These are phyloP conservation scores for Alosa sapidissima DNA, from an alignment of 2,797 vertebrate species.

Conservation along the genomic window DNA sequence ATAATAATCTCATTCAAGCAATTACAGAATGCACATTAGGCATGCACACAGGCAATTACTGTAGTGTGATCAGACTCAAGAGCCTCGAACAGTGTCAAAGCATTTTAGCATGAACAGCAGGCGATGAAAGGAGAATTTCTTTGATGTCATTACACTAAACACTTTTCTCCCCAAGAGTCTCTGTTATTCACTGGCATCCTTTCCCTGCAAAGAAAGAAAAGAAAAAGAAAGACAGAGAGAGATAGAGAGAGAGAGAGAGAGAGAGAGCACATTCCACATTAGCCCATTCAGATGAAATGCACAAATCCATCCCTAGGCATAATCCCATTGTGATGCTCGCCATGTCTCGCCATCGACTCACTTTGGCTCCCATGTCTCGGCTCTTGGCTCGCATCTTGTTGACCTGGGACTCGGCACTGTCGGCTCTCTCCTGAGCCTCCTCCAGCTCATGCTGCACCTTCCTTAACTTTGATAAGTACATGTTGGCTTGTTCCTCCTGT, in stretches of 20 bases:
- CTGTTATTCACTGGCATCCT: slow-evolving; percentile 18
- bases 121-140: not conserved
- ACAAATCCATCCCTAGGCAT: not conserved
- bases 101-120: slow-evolving; percentile 4
- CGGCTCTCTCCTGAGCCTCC: slow-evolving; percentile 80
- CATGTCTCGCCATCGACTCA: slow-evolving; percentile 27
- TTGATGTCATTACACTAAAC: slow-evolving; percentile 20
- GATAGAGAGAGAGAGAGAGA: too few relatives aligned
- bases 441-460: slow-evolving; percentile 67
- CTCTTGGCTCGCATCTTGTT: slow-evolving; percentile 83
- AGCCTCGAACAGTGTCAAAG: not conserved
- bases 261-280: not conserved
- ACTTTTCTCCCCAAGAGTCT: not conserved
- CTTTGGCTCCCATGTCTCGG: slow-evolving; percentile 71
- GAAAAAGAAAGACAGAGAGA: too few relatives aligned
- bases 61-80: not conserved
- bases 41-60: not conserved
- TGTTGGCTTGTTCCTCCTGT: slow-evolving; percentile 82
- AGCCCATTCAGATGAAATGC: slow-evolving; percentile 14
- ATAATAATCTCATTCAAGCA: slow-evolving; percentile 15
- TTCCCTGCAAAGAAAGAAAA: slow-evolving; percentile 20
- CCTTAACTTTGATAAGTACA: slow-evolving; percentile 68
- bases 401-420: slow-evolving; percentile 82
- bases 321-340: not conserved
- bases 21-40: slow-evolving; percentile 14